A percentile compares a stretch with the other conserved stretches of the same genome.
Evolutionary conservation across 35 echinoderm and acorn worm genomes (phyloP).

Genomic region (Ophiothrix spiculata): DNA sequence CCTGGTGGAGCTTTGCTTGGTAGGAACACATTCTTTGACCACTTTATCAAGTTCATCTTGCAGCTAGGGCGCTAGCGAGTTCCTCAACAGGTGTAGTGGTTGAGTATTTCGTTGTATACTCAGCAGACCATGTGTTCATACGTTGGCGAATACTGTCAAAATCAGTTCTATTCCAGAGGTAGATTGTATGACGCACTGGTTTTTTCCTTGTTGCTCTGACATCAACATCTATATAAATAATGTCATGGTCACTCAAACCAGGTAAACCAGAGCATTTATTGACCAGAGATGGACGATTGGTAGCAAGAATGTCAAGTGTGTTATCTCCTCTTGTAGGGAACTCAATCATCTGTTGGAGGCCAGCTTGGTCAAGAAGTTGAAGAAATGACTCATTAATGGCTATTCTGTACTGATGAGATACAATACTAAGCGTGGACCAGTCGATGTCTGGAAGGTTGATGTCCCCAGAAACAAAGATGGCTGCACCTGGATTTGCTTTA

Average conservation of each 20-base stretch:
- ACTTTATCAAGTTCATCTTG: too few relatives aligned
- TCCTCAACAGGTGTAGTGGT: too few relatives aligned
- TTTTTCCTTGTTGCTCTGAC: too few relatives aligned
- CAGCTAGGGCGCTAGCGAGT: too few relatives aligned
- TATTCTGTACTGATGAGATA: not conserved
- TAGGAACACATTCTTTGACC: too few relatives aligned
- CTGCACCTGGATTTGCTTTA: not conserved
- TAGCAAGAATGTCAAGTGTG: not conserved
- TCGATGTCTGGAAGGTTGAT: constrained; percentile 47
- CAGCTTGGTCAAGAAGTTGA: not conserved
- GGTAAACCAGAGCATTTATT: constrained; percentile 18
- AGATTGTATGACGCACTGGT: too few relatives aligned
- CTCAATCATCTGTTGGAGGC: not conserved
- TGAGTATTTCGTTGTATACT: too few relatives aligned
- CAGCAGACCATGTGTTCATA: too few relatives aligned
- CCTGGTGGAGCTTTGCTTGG: too few relatives aligned
- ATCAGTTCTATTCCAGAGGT: too few relatives aligned
- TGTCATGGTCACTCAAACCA: constrained; percentile 14
- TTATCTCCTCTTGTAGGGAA: not conserved
- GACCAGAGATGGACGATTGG: constrained; percentile 12
- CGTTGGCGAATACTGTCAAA: too few relatives aligned
- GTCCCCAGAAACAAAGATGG: constrained; percentile 25
- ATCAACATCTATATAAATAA: too few relatives aligned
- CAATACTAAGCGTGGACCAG: constrained; percentile 18
- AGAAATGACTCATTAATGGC: constrained; percentile 1